Percentiles rank a stretch among this genome's conserved stretches.
Evolutionary conservation across 2,888 invertebrate species (phyloP).

Genomic region (Trissoscelio sp.): DNA sequence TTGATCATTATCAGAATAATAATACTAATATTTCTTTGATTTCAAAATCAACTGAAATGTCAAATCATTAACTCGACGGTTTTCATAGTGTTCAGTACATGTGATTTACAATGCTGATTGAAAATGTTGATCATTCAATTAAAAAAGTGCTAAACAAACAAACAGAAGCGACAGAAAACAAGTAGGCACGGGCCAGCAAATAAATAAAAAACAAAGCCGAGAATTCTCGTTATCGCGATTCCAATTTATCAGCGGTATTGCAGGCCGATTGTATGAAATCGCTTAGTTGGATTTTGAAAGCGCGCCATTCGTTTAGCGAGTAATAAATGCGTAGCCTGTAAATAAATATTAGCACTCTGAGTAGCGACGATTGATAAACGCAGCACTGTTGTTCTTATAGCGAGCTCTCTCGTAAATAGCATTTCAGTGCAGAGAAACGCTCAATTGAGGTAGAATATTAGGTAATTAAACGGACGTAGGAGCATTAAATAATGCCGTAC

Average conservation of each 20-base stretch:
- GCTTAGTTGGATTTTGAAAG: constrained; percentile 67
- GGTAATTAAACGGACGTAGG: constrained; percentile 6
- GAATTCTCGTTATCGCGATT: constrained; percentile 47
- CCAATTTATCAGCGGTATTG: constrained; percentile 49
- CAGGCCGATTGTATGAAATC: constrained; percentile 53
- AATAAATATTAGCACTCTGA: constrained; percentile 48
- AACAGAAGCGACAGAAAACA: constrained; percentile 3
- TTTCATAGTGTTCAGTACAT: too few relatives aligned
- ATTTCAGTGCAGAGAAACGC: constrained; percentile 1
- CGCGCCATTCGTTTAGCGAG: constrained; percentile 37
- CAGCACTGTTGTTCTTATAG: constrained; percentile 21
- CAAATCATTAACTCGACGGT: too few relatives aligned
- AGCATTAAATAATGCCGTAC: not conserved
- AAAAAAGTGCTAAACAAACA: not conserved
- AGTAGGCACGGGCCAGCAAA: not conserved
- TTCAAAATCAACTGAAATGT: too few relatives aligned
- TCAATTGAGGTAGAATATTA: constrained; percentile 13
- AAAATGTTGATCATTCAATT: not conserved
- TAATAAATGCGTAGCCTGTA: constrained; percentile 47
- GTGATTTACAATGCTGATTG: too few relatives aligned
- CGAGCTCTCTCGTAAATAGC: constrained; percentile 31
- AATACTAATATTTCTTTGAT: too few relatives aligned
- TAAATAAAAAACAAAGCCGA: constrained; percentile 33
- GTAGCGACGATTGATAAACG: constrained; percentile 44
- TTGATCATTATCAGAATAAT: too few relatives aligned